phyloP scores from a whole-genome alignment of 2,888 invertebrate genomes.

The Pilophorus perplexus region DNA sequence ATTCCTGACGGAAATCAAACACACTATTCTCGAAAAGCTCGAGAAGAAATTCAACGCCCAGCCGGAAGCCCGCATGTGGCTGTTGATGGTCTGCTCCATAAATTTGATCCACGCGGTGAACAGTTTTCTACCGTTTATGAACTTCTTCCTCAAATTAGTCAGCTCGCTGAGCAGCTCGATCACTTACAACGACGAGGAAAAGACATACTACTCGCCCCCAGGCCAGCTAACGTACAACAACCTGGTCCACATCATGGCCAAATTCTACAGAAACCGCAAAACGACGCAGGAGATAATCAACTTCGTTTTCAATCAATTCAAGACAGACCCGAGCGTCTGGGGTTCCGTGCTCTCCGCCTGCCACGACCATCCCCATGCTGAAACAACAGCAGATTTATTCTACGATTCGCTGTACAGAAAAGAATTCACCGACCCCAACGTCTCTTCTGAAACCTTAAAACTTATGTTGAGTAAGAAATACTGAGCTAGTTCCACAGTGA shows the following conservation, averaged over 20 bases:
- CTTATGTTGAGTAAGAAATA: no score
- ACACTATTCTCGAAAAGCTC: background rate
- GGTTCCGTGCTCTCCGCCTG: background rate
- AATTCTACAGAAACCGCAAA: conserved; percentile 3
- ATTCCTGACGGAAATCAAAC: background rate
- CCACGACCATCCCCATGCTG: no score
- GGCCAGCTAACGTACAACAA: background rate
- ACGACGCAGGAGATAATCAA: conserved; percentile 7
- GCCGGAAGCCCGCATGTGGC: background rate
- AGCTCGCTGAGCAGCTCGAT: background rate
- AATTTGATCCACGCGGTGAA: background rate
- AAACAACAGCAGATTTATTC: no score
- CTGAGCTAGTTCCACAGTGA: no score
- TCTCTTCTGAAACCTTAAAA: no score
- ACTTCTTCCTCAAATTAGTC: conserved; percentile 6
- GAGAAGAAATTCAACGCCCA: background rate
- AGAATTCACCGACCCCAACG: no score
- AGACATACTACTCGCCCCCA: background rate
- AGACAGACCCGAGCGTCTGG: background rate
- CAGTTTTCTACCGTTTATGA: background rate
- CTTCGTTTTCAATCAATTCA: conserved; percentile 13
- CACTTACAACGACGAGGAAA: background rate
- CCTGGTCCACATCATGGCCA: conserved; percentile 2
- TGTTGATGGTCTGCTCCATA: background rate
- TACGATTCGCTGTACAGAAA: no score